A percentile compares a stretch with the other conserved stretches of the same genome.
phyloP scores from a whole-genome alignment of 2,797 vertebrate genomes.

The Sebastolobus alascanus region DNA sequence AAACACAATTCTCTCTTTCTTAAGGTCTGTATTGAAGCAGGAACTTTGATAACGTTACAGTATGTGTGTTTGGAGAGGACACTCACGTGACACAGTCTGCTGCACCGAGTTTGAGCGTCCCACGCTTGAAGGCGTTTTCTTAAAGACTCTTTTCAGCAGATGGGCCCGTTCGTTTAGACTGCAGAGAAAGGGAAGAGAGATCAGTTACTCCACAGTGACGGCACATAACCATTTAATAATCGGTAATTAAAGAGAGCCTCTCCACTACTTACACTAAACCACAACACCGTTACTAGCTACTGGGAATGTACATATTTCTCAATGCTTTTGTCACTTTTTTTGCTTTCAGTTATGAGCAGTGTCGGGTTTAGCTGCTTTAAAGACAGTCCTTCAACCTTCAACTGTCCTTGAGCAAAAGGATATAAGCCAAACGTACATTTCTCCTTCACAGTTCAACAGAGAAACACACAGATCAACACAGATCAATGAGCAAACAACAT shows the following conservation, averaged over 20 bases:
- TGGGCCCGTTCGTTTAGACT: slow-evolving; percentile 98
- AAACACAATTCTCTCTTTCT: neutral
- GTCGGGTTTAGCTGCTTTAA: neutral
- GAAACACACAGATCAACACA: slow-evolving; percentile 37
- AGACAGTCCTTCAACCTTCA: neutral
- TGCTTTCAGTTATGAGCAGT: neutral
- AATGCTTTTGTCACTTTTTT: neutral
- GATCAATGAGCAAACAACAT: slow-evolving; percentile 35
- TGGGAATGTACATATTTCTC: neutral
- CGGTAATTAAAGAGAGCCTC: slow-evolving; percentile 19
- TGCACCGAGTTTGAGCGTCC: slow-evolving; percentile 95
- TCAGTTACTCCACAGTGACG: slow-evolving; percentile 41
- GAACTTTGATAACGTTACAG: neutral
- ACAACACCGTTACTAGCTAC: slow-evolving; percentile 5
- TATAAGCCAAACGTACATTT: neutral
- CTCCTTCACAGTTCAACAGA: neutral
- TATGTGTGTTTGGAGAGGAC: neutral
- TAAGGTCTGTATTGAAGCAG: neutral
- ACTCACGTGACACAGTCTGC: slow-evolving; percentile 97
- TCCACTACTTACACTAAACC: slow-evolving; percentile 20
- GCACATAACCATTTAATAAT: slow-evolving; percentile 7
- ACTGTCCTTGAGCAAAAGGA: slow-evolving; percentile 20
- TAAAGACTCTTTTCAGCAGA: slow-evolving; percentile 96
- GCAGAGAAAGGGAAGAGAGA: slow-evolving; percentile 50
- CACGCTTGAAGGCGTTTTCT: slow-evolving; percentile 95